Conservation (phyloP, 1,140 invertebrate species). For the Uloborus diversus region DNA sequence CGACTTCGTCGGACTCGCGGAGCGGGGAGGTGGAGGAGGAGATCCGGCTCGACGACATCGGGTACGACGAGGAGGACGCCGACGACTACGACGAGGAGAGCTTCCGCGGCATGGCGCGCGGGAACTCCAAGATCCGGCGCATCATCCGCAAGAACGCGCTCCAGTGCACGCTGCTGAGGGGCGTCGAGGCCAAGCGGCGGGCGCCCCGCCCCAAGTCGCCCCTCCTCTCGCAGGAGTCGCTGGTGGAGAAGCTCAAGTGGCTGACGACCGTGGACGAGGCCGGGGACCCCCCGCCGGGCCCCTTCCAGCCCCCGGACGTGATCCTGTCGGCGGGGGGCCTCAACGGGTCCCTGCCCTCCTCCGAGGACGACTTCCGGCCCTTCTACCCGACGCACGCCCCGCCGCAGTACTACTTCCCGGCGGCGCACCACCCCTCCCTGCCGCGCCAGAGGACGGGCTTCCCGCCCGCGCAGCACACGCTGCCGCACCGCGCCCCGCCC, state of each 20-base stretch:
- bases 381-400: background rate
- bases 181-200: slow-evolving; percentile 44
- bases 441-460: slow-evolving; percentile 25
- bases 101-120: slow-evolving; percentile 38
- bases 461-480: background rate
- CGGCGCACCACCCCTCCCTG: slow-evolving; percentile 17
- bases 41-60: slow-evolving; percentile 43
- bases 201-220: slow-evolving; percentile 48
- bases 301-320: slow-evolving; percentile 43
- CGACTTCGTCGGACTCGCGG: slow-evolving; percentile 38
- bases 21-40: slow-evolving; percentile 52
- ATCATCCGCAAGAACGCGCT: slow-evolving; percentile 78
- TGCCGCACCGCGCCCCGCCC: slow-evolving; percentile 22
- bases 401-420: slow-evolving; percentile 32
- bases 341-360: slow-evolving; percentile 32
- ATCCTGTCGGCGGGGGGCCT: slow-evolving; percentile 39
- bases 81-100: slow-evolving; percentile 53
- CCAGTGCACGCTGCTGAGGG: slow-evolving; percentile 74
- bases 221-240: slow-evolving; percentile 32
- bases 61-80: slow-evolving; percentile 53
- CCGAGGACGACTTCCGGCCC: slow-evolving; percentile 16
- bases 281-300: slow-evolving; percentile 4
- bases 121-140: slow-evolving; percentile 56
- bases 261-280: slow-evolving; percentile 48
- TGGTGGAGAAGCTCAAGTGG: slow-evolving; percentile 53